Conservation (phyloP, 2,888 invertebrate genomes). For the Oscheius onirici region DNA sequence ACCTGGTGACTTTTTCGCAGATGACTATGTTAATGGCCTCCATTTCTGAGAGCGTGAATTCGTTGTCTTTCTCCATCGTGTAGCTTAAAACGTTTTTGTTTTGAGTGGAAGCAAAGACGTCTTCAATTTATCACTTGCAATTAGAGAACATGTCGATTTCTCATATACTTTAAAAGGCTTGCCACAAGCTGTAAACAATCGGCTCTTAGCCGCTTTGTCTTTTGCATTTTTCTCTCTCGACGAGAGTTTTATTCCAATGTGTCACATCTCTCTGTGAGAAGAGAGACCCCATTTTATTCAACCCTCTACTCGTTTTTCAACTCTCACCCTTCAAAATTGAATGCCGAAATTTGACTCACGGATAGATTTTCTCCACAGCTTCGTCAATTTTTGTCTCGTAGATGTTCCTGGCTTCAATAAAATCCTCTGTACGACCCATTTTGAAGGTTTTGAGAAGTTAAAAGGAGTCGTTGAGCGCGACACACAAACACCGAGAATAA, state of each 20-base stretch:
- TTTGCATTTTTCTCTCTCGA: too few relatives aligned
- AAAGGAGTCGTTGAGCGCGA: neutral
- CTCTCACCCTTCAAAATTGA: neutral
- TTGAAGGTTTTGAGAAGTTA: neutral
- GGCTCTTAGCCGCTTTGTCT: too few relatives aligned
- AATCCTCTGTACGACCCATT: constrained; percentile 37
- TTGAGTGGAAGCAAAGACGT: too few relatives aligned
- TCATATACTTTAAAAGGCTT: too few relatives aligned
- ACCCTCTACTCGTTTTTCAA: too few relatives aligned
- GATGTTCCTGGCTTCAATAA: constrained; percentile 35
- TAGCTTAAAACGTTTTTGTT: constrained; percentile 27
- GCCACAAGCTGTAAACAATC: too few relatives aligned
- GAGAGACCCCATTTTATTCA: neutral
- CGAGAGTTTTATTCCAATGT: neutral
- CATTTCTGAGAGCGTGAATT: constrained; percentile 48
- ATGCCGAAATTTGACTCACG: constrained; percentile 7
- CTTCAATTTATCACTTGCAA: too few relatives aligned
- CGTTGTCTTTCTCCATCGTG: constrained; percentile 41
- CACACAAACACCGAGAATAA: constrained; percentile 4
- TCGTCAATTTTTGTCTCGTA: constrained; percentile 42
- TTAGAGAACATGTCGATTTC: too few relatives aligned
- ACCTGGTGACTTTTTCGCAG: constrained; percentile 55
- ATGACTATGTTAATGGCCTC: constrained; percentile 44
- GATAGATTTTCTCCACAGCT: constrained; percentile 25
- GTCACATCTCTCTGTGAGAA: neutral